Conservation (phyloP, 1,140 invertebrate genomes). For the Rhynchophorus ferrugineus region DNA sequence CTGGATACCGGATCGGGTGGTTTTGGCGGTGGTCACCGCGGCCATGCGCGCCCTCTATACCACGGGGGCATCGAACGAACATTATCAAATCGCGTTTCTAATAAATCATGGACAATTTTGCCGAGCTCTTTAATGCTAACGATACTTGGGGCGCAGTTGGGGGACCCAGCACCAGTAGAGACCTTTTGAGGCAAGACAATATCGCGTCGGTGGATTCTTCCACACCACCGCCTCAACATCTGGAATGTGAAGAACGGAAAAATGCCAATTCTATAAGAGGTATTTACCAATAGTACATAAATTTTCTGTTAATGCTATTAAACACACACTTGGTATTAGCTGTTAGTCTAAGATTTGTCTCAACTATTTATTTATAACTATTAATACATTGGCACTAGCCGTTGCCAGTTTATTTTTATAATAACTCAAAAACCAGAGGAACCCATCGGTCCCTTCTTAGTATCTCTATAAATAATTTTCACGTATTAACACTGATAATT, state of each 20-base stretch:
- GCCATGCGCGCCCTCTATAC: slow-evolving; percentile 33
- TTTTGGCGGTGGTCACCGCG: slow-evolving; percentile 14
- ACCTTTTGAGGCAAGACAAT: slow-evolving; percentile 22
- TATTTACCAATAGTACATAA: too few relatives aligned
- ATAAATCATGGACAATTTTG: slow-evolving; percentile 39
- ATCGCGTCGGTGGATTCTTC: slow-evolving; percentile 34
- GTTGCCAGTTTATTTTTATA: too few relatives aligned
- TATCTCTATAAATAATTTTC: too few relatives aligned
- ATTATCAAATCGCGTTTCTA: slow-evolving; percentile 11
- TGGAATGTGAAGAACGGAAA: slow-evolving; percentile 48
- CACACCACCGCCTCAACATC: slow-evolving; percentile 33
- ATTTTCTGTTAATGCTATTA: too few relatives aligned
- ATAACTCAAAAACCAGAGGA: too few relatives aligned
- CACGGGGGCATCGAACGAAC: slow-evolving; percentile 27
- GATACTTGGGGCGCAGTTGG: slow-evolving; percentile 30
- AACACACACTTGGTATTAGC: too few relatives aligned
- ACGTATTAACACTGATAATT: too few relatives aligned
- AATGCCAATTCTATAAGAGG: slow-evolving; percentile 56
- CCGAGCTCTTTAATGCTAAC: slow-evolving; percentile 34
- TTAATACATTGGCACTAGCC: too few relatives aligned
- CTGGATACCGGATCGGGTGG: slow-evolving; percentile 7
- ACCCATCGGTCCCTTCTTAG: too few relatives aligned
- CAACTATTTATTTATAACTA: too few relatives aligned
- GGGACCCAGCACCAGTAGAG: slow-evolving; percentile 21
- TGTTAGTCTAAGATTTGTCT: too few relatives aligned